These are phyloP conservation scores for Ochropleura leucogaster DNA, from an alignment of 2,888 invertebrate species.

Conservation along the genomic window DNA sequence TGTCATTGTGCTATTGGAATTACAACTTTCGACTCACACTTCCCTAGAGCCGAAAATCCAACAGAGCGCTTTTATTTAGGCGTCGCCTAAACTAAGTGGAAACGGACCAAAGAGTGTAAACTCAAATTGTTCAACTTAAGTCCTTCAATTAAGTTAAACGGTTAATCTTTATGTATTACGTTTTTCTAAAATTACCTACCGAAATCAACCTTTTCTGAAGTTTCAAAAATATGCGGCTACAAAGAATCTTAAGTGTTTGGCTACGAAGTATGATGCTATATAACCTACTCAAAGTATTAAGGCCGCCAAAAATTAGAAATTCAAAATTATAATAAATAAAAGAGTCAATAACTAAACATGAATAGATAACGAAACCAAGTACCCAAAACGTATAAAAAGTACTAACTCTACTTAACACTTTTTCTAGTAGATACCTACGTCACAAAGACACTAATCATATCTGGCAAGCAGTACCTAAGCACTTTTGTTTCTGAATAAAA, in stretches of 20 bases:
- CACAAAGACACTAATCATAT: conserved; percentile 39
- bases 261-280: neutral
- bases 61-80: neutral
- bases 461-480: conserved; percentile 20
- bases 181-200: neutral
- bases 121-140: neutral
- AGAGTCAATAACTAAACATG: conserved; percentile 2
- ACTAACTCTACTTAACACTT: conserved; percentile 29
- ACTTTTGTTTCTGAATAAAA: conserved; percentile 26
- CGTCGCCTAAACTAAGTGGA: neutral
- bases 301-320: neutral
- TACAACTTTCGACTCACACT: neutral
- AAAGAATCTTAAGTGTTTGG: no score
- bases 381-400: conserved; percentile 32
- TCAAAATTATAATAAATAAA: conserved; percentile 10
- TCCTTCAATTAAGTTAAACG: neutral
- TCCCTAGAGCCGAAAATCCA: neutral
- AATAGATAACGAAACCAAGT: conserved; percentile 25
- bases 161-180: neutral
- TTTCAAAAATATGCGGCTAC: no score
- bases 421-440: conserved; percentile 27
- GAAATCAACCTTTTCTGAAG: no score
- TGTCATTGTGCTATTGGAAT: neutral
- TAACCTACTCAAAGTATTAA: neutral
- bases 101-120: neutral